Evolutionary conservation across 2,797 vertebrate species (phyloP).

Genomic region (Muscicapa comitata): DNA sequence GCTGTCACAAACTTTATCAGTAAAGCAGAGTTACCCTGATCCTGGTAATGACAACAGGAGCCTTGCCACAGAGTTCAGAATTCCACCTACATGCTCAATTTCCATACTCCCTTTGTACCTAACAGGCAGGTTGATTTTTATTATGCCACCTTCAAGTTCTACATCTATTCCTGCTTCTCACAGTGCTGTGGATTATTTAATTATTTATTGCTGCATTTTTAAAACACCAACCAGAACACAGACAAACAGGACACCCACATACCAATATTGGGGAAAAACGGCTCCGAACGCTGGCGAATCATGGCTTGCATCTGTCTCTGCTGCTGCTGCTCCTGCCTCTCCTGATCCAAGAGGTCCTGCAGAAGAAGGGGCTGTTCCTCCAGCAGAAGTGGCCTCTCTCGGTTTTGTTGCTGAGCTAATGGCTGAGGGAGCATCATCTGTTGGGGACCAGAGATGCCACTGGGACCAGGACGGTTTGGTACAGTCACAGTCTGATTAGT

Average conservation of each 20-base stretch:
- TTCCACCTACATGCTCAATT: neutral
- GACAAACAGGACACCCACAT: slow-evolving; percentile 31
- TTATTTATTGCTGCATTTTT: neutral
- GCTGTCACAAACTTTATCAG: neutral
- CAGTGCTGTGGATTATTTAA: neutral
- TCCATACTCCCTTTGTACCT: neutral
- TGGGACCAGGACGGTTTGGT: slow-evolving; percentile 74
- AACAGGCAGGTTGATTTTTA: neutral
- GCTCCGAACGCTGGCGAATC: slow-evolving; percentile 95
- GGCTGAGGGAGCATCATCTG: slow-evolving; percentile 80
- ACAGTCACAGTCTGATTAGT: slow-evolving; percentile 70
- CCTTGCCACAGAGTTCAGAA: neutral
- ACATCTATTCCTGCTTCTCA: neutral
- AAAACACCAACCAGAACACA: neutral
- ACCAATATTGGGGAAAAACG: slow-evolving; percentile 98
- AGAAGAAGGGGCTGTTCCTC: slow-evolving; percentile 96
- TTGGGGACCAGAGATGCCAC: slow-evolving; percentile 76
- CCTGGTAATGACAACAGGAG: neutral
- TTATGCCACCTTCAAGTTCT: neutral
- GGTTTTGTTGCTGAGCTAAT: slow-evolving; percentile 77
- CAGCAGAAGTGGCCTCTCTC: slow-evolving; percentile 89
- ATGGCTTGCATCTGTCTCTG: slow-evolving; percentile 99
- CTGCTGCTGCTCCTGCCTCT: slow-evolving; percentile 96
- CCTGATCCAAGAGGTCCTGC: slow-evolving; percentile 96
- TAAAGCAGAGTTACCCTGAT: neutral